Base-by-base conservation (phyloP, 2,888 invertebrate genomes). In the Blera fallax region DNA sequence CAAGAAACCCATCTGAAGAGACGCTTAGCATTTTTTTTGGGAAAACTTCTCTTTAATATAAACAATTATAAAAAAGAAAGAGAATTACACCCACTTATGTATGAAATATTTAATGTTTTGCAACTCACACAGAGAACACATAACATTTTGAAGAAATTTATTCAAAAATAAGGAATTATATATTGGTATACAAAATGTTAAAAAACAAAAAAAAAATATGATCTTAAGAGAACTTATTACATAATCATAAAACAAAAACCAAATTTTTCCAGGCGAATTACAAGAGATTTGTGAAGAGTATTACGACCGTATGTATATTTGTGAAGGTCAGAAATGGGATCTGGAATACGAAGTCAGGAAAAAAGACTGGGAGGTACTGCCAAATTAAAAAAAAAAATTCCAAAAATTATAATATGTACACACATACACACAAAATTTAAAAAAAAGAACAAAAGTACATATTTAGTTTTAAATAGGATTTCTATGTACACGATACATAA, bases 291-390 rank as follows among this genome's bases (percentile, higher is more conserved):
- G 97, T 95, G 95, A 97, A 96, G 96, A 97, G 94, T 97, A 98
- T 95, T 96, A 97, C 96, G 96, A 97, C 94, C 97, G 98, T 95
- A 96, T 98, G 95, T 96, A 96, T 95, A 95, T 96, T 94, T 97
- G 98, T 95, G 99, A 99, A 95, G 97, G 97, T 95, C 98, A 98
- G 95, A 99, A 99, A 95, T 99, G 98, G 96, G 99, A 99, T 96
- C 98, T 99, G 97, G 99, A 99, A 96, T 96, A 97, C 95, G 98
- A 98, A 96, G 98, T 99, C 95, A 96, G 98, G 95, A 98, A 98
- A 95, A 98, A 98, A 96, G 99, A 99, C 95, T 98, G 97, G 95
- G 99, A 99, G 98, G 98, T 98, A 96, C 95, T 95, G 94, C 94
- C 93, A 90, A 85, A 52, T 64, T 11, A 88, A 85, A 85, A 87